A percentile compares a stretch with the other conserved stretches of the same genome.
phyloP scores from a whole-genome alignment of 1,140 invertebrate species.

The Drosophila varians region DNA sequence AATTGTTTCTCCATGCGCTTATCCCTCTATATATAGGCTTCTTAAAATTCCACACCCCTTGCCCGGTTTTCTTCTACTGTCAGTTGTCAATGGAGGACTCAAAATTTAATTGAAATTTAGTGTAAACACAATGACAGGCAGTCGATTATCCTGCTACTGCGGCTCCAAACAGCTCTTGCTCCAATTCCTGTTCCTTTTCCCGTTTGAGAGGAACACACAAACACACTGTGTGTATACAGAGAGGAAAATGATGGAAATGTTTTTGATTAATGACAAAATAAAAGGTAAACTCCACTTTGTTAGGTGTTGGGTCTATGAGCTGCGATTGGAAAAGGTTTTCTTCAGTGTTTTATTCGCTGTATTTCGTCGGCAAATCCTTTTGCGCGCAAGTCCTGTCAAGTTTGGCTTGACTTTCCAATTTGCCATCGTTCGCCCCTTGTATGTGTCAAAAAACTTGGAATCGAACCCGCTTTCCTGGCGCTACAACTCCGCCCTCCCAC shows the following conservation, averaged over 20 bases:
- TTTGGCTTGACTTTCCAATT: constrained; percentile 68
- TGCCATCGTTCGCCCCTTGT: constrained; percentile 60
- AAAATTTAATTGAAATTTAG: constrained; percentile 82
- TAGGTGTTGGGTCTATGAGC: no score
- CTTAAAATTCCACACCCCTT: constrained; percentile 11
- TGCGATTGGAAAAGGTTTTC: no score
- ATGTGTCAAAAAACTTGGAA: constrained; percentile 68
- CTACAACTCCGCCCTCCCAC: no score
- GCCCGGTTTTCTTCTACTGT: constrained; percentile 26
- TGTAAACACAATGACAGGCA: constrained; percentile 78
- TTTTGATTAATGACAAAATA: not conserved
- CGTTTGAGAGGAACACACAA: not conserved
- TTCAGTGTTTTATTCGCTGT: constrained; percentile 14
- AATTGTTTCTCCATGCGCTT: constrained; percentile 55
- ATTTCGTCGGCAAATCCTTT: constrained; percentile 67
- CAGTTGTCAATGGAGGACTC: constrained; percentile 69
- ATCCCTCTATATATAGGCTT: constrained; percentile 15
- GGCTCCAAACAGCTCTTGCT: constrained; percentile 14
- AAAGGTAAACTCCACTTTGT: no score
- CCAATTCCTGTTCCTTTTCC: constrained; percentile 24
- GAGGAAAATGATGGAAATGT: not conserved
- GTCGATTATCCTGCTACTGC: constrained; percentile 69
- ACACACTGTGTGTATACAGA: constrained; percentile 16
- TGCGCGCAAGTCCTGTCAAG: constrained; percentile 69
- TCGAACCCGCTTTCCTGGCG: constrained; percentile 2